Base-by-base conservation (phyloP, 2,113 vertebrate genomes). In the Motacilla alba region DNA sequence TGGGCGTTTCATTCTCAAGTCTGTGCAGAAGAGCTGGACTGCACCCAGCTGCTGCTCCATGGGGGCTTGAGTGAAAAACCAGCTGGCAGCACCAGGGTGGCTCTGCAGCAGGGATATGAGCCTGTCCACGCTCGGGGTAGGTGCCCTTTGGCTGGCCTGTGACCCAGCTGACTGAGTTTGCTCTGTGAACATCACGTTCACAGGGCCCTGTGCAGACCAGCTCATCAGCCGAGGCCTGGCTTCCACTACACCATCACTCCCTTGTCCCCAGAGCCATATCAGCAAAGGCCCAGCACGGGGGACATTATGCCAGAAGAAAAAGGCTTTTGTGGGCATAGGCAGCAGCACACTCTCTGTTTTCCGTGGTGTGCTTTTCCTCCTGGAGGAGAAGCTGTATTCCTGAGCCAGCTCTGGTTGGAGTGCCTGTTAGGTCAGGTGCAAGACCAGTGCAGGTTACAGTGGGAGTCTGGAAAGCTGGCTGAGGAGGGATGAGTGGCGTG, bases 391-490 rank as follows among this genome's bases (percentile, higher is more conserved):
- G 23, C 19, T 1, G 0, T 60, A 17, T 76, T 93, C 19, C 62
- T 0, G 2, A 64, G 62, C 17, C 78, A 87, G 24, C 10, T 84
- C 30, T 52, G 22, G 9, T 16, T 87, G 78, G 47, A 50, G 31
- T 56, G 49, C 41, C 28, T 80, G n/a, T 41, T n/a, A 33, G 19
- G 58, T 86, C 46, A 62, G 67, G 26, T 35, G 26, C n/a, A 64
- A 78, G 15, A 20, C 3, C 30, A 1, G 0, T 5, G 2, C 1
- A 2, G 20, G 41, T 73, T 59, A 13, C 15, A 8, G 1, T 1
- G 2, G 28, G 44, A 73, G 12, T 10, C 19, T 58, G 72, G 35
- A 70, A 35, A 66, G 4, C 31, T 90, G 58, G 19, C 19, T 60
- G 58, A 73, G 56, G 10, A 78, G 15, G 47, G 13, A 3, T 63